Evolutionary conservation across 2,888 invertebrate genomes (phyloP).

Genomic region (Coremacera marginata): DNA sequence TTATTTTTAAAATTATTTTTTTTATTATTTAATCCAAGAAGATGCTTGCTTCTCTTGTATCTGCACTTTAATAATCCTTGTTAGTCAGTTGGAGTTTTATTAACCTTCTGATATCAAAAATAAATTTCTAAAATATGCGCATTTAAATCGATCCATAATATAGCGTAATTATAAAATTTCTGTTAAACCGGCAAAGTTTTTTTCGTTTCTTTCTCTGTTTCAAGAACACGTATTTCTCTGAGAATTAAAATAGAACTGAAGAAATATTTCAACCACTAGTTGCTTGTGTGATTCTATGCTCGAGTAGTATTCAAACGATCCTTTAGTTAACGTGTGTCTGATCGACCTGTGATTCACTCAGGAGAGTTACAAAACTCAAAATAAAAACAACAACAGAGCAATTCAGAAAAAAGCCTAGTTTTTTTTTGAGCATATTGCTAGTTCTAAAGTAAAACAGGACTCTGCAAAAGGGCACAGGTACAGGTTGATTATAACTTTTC

Average conservation of each 20-base stretch:
- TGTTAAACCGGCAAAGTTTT: too few species aligned
- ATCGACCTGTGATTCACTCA: constrained; percentile 1
- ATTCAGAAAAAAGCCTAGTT: background rate
- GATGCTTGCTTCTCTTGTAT: too few species aligned
- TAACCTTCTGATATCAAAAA: too few species aligned
- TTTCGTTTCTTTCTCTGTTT: background rate
- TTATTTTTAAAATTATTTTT: too few species aligned
- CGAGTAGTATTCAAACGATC: background rate
- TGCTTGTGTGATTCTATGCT: background rate
- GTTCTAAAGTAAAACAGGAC: background rate
- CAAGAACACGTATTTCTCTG: constrained; percentile 7
- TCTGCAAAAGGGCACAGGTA: too few species aligned
- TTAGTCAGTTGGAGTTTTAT: too few species aligned
- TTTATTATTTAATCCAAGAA: background rate
- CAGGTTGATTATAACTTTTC: too few species aligned
- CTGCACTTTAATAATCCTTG: background rate
- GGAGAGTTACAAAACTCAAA: background rate
- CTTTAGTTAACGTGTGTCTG: constrained; percentile 10
- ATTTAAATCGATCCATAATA: too few species aligned
- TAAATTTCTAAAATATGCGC: too few species aligned
- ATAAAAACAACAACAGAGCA: background rate
- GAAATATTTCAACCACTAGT: constrained; percentile 3
- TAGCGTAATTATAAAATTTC: too few species aligned
- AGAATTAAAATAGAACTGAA: constrained; percentile 18
- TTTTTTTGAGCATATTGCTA: constrained; percentile 3